Percentiles rank a stretch among this genome's conserved stretches.
Conservation (phyloP, 2,113 vertebrate genomes). For the Myrmecophaga tridactyla region DNA sequence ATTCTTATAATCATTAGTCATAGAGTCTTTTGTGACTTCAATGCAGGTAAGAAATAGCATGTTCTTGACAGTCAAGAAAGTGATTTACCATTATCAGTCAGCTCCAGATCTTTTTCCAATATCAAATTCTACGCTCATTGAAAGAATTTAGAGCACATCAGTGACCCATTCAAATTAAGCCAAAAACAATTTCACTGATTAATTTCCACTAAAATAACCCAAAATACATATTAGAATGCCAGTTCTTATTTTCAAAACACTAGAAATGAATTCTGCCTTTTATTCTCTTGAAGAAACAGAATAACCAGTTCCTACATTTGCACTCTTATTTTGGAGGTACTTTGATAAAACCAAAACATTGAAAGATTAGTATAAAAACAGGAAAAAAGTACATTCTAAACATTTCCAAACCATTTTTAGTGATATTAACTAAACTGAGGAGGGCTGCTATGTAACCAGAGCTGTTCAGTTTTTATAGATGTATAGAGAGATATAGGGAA, state of each 20-base stretch:
- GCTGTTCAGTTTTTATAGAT: not conserved
- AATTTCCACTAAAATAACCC: slow-evolving; percentile 47
- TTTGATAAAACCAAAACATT: not conserved
- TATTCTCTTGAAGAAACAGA: not conserved
- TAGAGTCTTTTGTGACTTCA: slow-evolving; percentile 50
- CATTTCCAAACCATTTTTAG: slow-evolving; percentile 2
- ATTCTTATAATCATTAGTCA: slow-evolving; percentile 38
- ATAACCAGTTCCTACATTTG: not conserved
- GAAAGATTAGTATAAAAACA: not conserved
- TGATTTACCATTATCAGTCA: slow-evolving; percentile 48
- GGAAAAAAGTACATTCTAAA: not conserved
- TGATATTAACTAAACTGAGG: slow-evolving; percentile 2
- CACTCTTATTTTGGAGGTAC: not conserved
- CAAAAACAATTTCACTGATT: slow-evolving; percentile 19
- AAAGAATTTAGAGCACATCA: slow-evolving; percentile 26
- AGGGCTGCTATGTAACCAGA: not conserved
- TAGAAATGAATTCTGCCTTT: not conserved
- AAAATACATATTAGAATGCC: not conserved
- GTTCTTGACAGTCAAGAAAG: slow-evolving; percentile 18
- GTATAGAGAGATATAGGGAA: slow-evolving; percentile 2
- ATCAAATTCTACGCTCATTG: slow-evolving; percentile 50
- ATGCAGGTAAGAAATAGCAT: slow-evolving; percentile 26
- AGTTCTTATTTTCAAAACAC: slow-evolving; percentile 36
- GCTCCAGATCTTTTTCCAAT: slow-evolving; percentile 25
- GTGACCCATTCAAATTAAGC: slow-evolving; percentile 28